Percentiles rank a stretch among this genome's conserved stretches.
phyloP scores from a whole-genome alignment of 2,888 invertebrate genomes.

The Stenodema calcarata region DNA sequence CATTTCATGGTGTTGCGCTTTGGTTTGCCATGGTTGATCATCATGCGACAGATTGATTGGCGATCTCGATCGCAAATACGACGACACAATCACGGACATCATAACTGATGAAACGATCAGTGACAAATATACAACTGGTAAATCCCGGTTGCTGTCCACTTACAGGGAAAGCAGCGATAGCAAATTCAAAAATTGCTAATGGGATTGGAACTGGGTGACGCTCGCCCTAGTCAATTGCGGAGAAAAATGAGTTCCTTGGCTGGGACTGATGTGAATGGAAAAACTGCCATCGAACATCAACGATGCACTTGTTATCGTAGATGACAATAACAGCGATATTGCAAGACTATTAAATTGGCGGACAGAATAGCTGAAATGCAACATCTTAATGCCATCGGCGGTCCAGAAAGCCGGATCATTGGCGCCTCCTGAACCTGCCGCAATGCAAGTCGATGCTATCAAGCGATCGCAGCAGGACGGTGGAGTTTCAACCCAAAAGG shows the following conservation, averaged over 20 bases:
- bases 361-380: background rate
- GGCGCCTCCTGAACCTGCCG: no score
- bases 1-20: no score
- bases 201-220: conserved; percentile 23
- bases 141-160: background rate
- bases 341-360: background rate
- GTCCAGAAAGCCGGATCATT: background rate
- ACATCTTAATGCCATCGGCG: background rate
- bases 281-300: conserved; percentile 1
- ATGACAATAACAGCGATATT: background rate
- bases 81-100: conserved; percentile 29
- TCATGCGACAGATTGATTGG: conserved; percentile 25
- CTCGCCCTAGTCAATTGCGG: conserved; percentile 24
- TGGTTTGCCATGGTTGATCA: no score
- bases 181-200: conserved; percentile 11
- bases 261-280: conserved; percentile 29
- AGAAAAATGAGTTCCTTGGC: conserved; percentile 28
- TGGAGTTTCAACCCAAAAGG: conserved; percentile 7
- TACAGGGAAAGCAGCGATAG: conserved; percentile 25
- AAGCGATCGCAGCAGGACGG: background rate
- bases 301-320: background rate
- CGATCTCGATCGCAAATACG: conserved; percentile 16
- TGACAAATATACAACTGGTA: conserved; percentile 29
- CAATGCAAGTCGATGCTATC: background rate
- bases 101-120: background rate